Percentiles rank a stretch among this genome's conserved stretches.
Evolutionary conservation across 2,888 invertebrate species (phyloP).

Genomic region (Kryphioiulus occultus): DNA sequence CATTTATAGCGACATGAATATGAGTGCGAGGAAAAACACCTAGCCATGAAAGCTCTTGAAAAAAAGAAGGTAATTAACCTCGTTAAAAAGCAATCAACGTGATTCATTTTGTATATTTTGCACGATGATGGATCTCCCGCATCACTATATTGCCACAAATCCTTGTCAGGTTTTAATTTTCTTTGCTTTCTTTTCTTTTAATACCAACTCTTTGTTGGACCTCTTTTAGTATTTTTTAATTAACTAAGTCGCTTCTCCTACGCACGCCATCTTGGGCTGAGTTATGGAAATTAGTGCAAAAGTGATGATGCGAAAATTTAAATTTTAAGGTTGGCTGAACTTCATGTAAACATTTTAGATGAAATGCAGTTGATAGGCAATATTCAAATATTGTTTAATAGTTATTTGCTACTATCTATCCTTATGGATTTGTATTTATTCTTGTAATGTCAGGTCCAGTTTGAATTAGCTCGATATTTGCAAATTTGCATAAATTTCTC

Average conservation of each 20-base stretch:
- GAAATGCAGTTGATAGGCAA: too few relatives aligned
- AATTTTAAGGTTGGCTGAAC: too few relatives aligned
- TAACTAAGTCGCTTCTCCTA: not conserved
- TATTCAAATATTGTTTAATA: too few relatives aligned
- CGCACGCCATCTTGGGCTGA: not conserved
- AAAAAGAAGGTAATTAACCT: conserved; percentile 50
- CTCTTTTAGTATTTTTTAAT: not conserved
- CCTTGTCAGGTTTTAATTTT: not conserved
- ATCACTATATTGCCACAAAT: not conserved
- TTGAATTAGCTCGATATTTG: not conserved
- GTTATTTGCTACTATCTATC: too few relatives aligned
- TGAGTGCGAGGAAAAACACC: conserved; percentile 51
- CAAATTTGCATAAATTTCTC: not conserved
- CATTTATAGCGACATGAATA: conserved; percentile 52
- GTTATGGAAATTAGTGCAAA: too few relatives aligned
- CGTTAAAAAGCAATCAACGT: not conserved
- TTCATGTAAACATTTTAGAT: too few relatives aligned
- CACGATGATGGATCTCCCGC: conserved; percentile 14
- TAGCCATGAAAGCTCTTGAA: conserved; percentile 49
- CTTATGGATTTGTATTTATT: too few relatives aligned
- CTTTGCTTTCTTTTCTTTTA: not conserved
- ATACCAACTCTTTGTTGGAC: not conserved
- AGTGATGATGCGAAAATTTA: too few relatives aligned
- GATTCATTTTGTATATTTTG: conserved; percentile 41
- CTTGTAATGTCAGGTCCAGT: not conserved